Conservation (phyloP, 2,888 invertebrate species). For the Dasysyrphus albostriatus region DNA sequence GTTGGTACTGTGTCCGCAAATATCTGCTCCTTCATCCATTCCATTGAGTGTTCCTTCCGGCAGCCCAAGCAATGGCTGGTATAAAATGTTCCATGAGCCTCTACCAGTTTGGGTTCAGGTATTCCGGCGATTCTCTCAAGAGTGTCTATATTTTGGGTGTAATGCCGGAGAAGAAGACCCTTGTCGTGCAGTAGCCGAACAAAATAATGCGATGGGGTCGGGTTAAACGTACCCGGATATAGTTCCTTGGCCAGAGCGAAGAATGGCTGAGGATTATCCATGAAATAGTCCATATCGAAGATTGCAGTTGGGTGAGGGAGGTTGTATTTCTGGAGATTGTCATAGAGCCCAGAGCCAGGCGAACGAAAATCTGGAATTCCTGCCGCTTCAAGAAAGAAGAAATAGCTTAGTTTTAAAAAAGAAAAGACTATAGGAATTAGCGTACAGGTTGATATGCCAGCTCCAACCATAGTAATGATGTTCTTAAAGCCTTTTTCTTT, state of each 20-base stretch:
- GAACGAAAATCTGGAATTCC: conserved; percentile 99
- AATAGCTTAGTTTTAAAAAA: not conserved
- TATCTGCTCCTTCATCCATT: conserved; percentile 94
- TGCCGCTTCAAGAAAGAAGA: conserved; percentile 78
- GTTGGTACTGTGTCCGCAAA: conserved; percentile 90
- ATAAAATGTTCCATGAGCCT: conserved; percentile 97
- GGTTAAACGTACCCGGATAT: conserved; percentile 94
- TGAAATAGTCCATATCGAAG: conserved; percentile 95
- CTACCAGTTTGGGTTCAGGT: conserved; percentile 93
- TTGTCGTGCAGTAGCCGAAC: conserved; percentile 93
- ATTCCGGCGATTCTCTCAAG: conserved; percentile 94
- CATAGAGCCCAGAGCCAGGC: conserved; percentile 95
- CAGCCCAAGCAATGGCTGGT: conserved; percentile 94
- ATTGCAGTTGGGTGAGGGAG: conserved; percentile 96
- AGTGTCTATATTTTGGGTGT: conserved; percentile 97
- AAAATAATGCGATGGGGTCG: conserved; percentile 96
- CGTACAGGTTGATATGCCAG: conserved; percentile 98
- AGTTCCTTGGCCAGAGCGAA: conserved; percentile 95
- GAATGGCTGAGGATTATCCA: conserved; percentile 95
- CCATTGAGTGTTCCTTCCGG: conserved; percentile 88
- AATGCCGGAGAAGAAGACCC: conserved; percentile 89
- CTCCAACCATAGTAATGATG: conserved; percentile 96
- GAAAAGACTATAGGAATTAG: conserved; percentile 72
- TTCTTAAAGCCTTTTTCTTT: conserved; percentile 91
- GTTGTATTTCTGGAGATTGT: conserved; percentile 95